Evolutionary conservation across 2,797 vertebrate species (phyloP).

Genomic region (Miichthys miiuy): DNA sequence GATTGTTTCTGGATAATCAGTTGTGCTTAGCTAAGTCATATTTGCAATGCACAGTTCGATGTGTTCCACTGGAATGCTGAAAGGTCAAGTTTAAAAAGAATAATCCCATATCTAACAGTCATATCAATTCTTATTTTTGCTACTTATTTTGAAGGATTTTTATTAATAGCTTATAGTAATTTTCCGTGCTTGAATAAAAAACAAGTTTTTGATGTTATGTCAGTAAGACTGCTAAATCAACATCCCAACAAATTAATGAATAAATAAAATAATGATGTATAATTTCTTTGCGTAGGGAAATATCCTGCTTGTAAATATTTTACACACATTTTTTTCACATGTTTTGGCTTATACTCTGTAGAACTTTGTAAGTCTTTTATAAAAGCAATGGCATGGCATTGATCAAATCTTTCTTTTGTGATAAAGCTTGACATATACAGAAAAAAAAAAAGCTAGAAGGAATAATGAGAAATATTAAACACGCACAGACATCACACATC

Average conservation of each 20-base stretch:
- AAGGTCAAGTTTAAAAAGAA: background rate
- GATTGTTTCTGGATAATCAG: conserved; percentile 1
- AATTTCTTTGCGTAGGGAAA: background rate
- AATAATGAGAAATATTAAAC: conserved; percentile 22
- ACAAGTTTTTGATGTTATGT: background rate
- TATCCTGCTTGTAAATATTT: background rate
- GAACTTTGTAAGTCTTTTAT: background rate
- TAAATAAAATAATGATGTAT: no score
- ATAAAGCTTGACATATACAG: conserved; percentile 25
- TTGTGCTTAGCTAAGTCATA: background rate
- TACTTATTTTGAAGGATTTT: background rate
- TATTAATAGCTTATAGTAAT: background rate
- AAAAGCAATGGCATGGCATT: conserved; percentile 1
- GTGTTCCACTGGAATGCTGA: background rate
- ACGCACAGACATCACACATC: conserved; percentile 23
- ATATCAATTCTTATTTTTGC: background rate
- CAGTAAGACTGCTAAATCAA: background rate
- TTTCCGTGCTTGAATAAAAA: background rate
- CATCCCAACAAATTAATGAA: background rate
- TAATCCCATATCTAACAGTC: background rate
- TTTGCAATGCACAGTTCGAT: background rate
- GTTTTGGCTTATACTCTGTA: background rate
- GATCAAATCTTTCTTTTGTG: background rate
- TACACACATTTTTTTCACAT: background rate
- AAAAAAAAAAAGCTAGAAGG: background rate